phyloP scores from a whole-genome alignment of 2,113 vertebrate genomes.

The Menidia beryllina region DNA sequence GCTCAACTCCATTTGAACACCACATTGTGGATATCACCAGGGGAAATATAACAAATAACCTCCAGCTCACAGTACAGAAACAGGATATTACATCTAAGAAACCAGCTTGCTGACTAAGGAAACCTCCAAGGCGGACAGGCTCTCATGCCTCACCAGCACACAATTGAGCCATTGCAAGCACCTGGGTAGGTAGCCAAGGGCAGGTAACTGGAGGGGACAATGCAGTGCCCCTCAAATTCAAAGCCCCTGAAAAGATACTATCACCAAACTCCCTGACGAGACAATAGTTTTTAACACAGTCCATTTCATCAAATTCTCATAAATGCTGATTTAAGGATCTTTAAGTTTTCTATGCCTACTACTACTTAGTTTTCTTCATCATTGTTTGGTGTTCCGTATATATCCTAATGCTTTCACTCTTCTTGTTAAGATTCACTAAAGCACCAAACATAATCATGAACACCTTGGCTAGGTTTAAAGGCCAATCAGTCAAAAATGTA shows the following conservation, averaged over 20 bases:
- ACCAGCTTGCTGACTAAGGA: conserved; percentile 74
- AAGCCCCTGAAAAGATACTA: conserved; percentile 16
- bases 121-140: conserved; percentile 55
- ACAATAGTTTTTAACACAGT: neutral
- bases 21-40: conserved; percentile 56
- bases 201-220: conserved; percentile 38
- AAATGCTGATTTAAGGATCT: conserved; percentile 12
- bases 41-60: conserved; percentile 79
- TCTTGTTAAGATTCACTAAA: too few relatives aligned
- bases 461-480: too few relatives aligned
- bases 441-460: too few relatives aligned
- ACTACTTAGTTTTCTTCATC: conserved; percentile 3
- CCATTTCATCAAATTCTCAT: conserved; percentile 11
- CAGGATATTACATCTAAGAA: conserved; percentile 74
- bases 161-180: conserved; percentile 55
- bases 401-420: too few relatives aligned
- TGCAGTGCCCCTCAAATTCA: conserved; percentile 13
- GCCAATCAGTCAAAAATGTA: too few relatives aligned
- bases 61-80: conserved; percentile 61
- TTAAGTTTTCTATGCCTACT: neutral
- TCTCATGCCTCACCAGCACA: conserved; percentile 54
- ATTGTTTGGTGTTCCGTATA: conserved; percentile 8
- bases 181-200: conserved; percentile 47
- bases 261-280: conserved; percentile 7
- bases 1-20: conserved; percentile 54